Evolutionary conservation across 2,797 vertebrate genomes (phyloP), one percentile per base, ranked within the genome.

Genomic region (Hylomyscus alleni): DNA sequence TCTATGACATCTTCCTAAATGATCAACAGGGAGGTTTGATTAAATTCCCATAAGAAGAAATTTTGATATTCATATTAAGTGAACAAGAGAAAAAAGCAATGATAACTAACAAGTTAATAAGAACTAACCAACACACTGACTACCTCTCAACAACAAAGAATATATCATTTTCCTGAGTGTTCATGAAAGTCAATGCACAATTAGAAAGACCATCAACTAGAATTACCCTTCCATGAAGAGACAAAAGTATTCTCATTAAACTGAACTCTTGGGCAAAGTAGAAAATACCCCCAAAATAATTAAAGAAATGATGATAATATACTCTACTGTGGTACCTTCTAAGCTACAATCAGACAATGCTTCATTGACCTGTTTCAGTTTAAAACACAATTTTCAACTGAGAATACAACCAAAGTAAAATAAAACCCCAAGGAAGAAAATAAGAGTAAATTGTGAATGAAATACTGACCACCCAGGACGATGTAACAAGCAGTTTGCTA

Each of bases 101-200:
- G 31, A 26, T 31, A 37, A 69, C 14, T 69, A 69, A 20, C 67
- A 69, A 69, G 67, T 69, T 69, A 69, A n/a, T 69, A 19, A 34
- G 31, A 69, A 69, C 22, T 76, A 75, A 81, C 31, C 50, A 85
- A 76, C 78, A 84, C 60, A 73, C 13, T 81, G 19, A 92, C 37
- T 88, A 92, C 2, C 85, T 26, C 15, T n/a, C 90, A 91, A 56
- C 37, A 95, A 10, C 44, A 95, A 10, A 92, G 73, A 93, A 81
- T n/a, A 75, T 31, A 50, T 14, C 52, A 56, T 85, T 65, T 90
- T 93, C 80, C 89, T 82, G 89, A 80, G 31, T 62, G 50, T 62
- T 47, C 8, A 92, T 78, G 60, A 87, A 92, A 92, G 19, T 90
- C 34, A 87, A 11, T 69, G 69, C 76, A 76, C 54, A n/a, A 91